phyloP scores from a whole-genome alignment of 1,140 invertebrate genomes.

The Papilio polyxenes region DNA sequence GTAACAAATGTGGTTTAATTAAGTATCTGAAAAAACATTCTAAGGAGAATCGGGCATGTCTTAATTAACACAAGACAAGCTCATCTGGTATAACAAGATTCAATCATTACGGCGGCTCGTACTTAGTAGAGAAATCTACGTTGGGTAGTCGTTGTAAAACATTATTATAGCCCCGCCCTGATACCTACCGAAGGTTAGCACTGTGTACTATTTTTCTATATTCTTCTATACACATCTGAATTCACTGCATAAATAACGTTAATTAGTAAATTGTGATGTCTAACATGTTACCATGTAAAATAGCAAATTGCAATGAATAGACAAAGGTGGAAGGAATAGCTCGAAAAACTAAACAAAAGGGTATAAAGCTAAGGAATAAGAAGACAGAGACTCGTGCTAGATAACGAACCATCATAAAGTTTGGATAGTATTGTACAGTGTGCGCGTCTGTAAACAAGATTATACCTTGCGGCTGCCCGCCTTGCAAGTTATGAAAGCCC shows the following conservation, averaged over 20 bases:
- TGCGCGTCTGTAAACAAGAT: constrained; percentile 32
- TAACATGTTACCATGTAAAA: too few species aligned
- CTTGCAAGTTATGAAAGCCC: constrained; percentile 30
- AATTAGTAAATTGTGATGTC: too few species aligned
- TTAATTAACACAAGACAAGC: neutral
- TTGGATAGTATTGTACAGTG: neutral
- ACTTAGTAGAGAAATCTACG: neutral
- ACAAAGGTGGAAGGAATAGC: neutral
- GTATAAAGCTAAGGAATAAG: neutral
- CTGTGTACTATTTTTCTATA: too few species aligned
- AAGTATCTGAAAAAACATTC: neutral
- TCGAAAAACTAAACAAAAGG: too few species aligned
- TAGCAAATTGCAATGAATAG: neutral
- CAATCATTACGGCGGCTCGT: neutral
- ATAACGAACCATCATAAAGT: neutral
- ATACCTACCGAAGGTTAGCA: too few species aligned
- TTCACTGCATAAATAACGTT: too few species aligned
- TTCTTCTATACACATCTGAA: too few species aligned
- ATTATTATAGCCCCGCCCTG: too few species aligned
- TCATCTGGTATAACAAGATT: neutral
- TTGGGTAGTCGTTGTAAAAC: too few species aligned
- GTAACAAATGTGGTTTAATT: neutral
- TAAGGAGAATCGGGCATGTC: neutral
- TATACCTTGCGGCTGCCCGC: constrained; percentile 14
- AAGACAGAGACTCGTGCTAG: neutral